Percentiles rank a stretch among this genome's conserved stretches.
Conservation (phyloP, 1,140 invertebrate species). For the Apis florea region DNA sequence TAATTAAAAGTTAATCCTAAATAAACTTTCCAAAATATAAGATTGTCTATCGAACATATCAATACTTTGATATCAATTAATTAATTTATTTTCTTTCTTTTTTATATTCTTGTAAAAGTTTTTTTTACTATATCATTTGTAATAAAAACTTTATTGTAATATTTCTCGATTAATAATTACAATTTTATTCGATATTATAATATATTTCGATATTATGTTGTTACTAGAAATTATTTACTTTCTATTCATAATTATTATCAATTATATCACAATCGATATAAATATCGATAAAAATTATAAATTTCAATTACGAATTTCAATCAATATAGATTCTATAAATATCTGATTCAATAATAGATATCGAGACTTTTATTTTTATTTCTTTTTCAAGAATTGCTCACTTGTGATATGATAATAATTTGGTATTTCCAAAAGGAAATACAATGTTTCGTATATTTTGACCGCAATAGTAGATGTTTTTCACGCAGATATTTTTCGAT, state of each 20-base stretch:
- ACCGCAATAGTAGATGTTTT: too few relatives aligned
- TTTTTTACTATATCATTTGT: background rate
- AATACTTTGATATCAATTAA: background rate
- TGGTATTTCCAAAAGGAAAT: background rate
- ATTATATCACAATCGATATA: too few relatives aligned
- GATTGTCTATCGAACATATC: background rate
- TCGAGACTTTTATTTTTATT: background rate
- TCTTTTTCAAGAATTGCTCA: background rate
- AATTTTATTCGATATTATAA: too few relatives aligned
- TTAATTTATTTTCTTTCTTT: background rate
- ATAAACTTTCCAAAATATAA: background rate
- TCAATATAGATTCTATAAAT: too few relatives aligned
- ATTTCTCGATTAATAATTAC: too few relatives aligned
- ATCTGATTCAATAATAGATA: background rate
- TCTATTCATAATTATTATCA: too few relatives aligned
- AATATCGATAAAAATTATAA: too few relatives aligned
- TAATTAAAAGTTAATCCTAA: conserved; percentile 5
- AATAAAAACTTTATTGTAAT: background rate
- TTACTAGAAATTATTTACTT: too few relatives aligned
- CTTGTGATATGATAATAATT: background rate
- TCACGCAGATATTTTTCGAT: background rate
- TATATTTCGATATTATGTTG: too few relatives aligned
- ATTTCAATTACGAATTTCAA: too few relatives aligned
- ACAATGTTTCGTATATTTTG: background rate
- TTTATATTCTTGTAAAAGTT: background rate